phyloP scores from a whole-genome alignment of 1,140 invertebrate genomes.

The Teleogryllus occipitalis region DNA sequence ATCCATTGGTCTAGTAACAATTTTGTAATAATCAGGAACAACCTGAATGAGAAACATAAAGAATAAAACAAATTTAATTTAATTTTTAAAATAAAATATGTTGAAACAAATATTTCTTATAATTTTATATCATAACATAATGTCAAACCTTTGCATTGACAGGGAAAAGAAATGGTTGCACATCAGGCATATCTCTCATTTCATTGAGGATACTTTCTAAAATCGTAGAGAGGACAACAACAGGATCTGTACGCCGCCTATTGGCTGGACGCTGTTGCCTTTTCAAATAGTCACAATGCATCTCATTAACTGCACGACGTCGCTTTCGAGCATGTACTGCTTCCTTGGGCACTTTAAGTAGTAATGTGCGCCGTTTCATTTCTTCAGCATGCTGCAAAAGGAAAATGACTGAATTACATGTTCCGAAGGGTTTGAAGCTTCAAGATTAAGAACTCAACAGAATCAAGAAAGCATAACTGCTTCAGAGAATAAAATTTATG shows the following conservation, averaged over 20 bases:
- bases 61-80: neutral
- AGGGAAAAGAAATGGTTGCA: slow-evolving; percentile 86
- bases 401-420: too few species aligned
- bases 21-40: slow-evolving; percentile 90
- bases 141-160: slow-evolving; percentile 78
- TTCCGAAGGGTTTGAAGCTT: too few species aligned
- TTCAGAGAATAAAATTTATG: too few species aligned
- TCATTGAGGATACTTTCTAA: slow-evolving; percentile 91
- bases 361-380: slow-evolving; percentile 63
- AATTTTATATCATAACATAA: neutral
- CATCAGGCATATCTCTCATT: slow-evolving; percentile 84
- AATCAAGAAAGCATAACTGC: too few species aligned
- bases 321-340: slow-evolving; percentile 55
- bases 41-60: slow-evolving; percentile 36
- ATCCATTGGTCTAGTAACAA: slow-evolving; percentile 92
- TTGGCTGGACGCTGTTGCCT: slow-evolving; percentile 81
- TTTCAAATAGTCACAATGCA: slow-evolving; percentile 90
- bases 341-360: slow-evolving; percentile 79
- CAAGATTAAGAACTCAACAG: too few species aligned
- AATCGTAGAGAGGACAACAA: slow-evolving; percentile 88
- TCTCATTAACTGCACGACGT: slow-evolving; percentile 55
- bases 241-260: slow-evolving; percentile 88
- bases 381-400: slow-evolving; percentile 65
- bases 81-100: slow-evolving; percentile 4
- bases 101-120: neutral